Conservation (phyloP, 30 jellyfish, hydroid and myxozoan species). For the Phacellophora camtschatica region DNA sequence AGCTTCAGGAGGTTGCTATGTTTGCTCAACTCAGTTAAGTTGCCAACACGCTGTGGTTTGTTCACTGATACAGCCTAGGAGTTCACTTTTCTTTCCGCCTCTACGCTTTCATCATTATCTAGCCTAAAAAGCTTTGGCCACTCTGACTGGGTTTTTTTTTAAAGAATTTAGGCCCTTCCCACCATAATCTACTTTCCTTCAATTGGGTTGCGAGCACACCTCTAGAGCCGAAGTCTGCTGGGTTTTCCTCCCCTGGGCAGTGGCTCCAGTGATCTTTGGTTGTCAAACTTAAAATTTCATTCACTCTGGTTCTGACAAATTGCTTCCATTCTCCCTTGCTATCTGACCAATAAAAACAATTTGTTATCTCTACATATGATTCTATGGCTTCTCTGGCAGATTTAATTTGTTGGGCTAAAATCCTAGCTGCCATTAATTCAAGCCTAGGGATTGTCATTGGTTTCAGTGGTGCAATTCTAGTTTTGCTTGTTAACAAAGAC, state of each 20-base stretch:
- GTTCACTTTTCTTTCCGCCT: neutral
- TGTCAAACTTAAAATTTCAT: constrained; percentile 29
- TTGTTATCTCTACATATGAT: neutral
- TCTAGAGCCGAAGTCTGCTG: constrained; percentile 35
- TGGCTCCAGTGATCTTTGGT: constrained; percentile 32
- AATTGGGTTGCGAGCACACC: constrained; percentile 8
- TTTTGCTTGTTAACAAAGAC: constrained; percentile 20
- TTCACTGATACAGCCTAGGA: neutral
- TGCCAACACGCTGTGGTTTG: neutral
- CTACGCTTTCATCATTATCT: neutral
- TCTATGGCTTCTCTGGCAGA: constrained; percentile 6
- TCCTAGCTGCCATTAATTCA: constrained; percentile 48
- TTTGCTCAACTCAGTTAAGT: neutral
- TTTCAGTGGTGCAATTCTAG: constrained; percentile 52
- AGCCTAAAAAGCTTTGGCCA: neutral
- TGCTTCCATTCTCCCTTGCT: constrained; percentile 35
- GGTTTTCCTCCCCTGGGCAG: constrained; percentile 51
- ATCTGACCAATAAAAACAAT: constrained; percentile 21
- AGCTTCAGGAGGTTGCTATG: neutral
- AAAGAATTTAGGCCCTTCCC: constrained; percentile 2
- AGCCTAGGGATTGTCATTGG: constrained; percentile 35
- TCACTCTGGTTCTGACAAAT: constrained; percentile 51
- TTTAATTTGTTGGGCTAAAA: constrained; percentile 2
- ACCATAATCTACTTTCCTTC: neutral
- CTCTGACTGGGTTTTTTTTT: neutral